Conservation (phyloP, 2,888 invertebrate genomes). For the Pheosia gnoma region DNA sequence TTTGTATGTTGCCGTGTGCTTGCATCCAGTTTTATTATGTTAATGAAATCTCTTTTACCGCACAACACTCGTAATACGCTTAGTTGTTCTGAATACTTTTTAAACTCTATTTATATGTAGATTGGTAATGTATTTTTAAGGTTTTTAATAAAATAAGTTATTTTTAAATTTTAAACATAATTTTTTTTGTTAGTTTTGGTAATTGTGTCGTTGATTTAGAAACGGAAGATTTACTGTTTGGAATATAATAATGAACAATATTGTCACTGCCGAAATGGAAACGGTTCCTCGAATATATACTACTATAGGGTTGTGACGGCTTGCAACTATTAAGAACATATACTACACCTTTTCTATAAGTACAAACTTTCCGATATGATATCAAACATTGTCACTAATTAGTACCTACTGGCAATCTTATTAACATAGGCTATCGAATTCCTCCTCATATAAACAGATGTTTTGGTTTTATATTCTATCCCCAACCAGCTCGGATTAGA, state of each 20-base stretch:
- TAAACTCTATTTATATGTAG: constrained; percentile 59
- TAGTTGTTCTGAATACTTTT: constrained; percentile 61
- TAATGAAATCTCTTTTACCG: constrained; percentile 44
- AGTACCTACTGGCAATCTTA: too few relatives aligned
- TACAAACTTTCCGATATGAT: too few relatives aligned
- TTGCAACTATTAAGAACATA: too few relatives aligned
- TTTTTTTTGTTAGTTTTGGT: constrained; percentile 24
- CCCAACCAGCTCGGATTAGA: neutral
- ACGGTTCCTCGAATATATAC: neutral
- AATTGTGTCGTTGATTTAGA: constrained; percentile 39
- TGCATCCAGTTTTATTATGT: constrained; percentile 20
- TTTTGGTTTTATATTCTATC: neutral
- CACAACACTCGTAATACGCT: constrained; percentile 71
- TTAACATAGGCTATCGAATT: too few relatives aligned
- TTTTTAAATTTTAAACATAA: constrained; percentile 29
- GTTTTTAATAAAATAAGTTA: constrained; percentile 43
- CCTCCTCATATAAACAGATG: too few relatives aligned
- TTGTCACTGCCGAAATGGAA: neutral
- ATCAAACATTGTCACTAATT: too few relatives aligned
- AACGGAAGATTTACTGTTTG: constrained; percentile 8
- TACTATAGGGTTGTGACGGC: neutral
- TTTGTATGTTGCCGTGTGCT: constrained; percentile 17
- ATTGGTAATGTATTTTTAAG: constrained; percentile 57
- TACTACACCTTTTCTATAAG: too few relatives aligned
- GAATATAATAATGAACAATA: neutral